Base-by-base conservation (phyloP, 2,797 vertebrate genomes). In the Cichlasoma orientale region DNA sequence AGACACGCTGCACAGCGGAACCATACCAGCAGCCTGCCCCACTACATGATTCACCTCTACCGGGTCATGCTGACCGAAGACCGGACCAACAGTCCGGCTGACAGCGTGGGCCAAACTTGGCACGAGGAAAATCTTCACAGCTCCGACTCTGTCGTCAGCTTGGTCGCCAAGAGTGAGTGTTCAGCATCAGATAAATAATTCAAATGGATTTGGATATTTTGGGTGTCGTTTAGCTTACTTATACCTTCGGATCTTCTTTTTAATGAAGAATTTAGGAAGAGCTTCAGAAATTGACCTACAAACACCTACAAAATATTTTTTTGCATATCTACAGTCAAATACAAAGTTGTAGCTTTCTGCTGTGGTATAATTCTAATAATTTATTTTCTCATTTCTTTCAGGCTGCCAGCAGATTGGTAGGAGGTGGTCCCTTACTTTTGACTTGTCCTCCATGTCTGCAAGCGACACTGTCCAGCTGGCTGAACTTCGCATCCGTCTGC, bases 11-110 rank as follows among this genome's bases (percentile, higher is more conserved):
- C 18, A 50, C 69, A 82, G 19, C 80, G 81, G 50, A 82, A 70
- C 31, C 77, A 82, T 31, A 7, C 2, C 18, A 72, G 53, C 74
- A 84, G 88, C 29, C 91, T 94, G 56, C 95, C 94, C 1, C 86
- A 89, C 50, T 97, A 95, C 92, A 97, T 97, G 96, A 95, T 97
- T 93, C 96, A 97, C 69, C 95, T 97, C 8, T 97, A 97, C 91
- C 92, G 95, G 69, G 92, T 94, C 38, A 89, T 96, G 78, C 82
- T 92, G 76, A 83, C 80, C 38, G 93, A 91, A 13, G 91, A 92
- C 18, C 87, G 74, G 23, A 29, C 4, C 36, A 79, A 21, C 61
- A 75, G 25, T n/a, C 75, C 57, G 7, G 68, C 70, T 3, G 52
- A 33, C 33, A 82, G 29, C 52, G 5, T 69, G 25, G 19, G 36